Evolutionary conservation across 2,113 vertebrate species (phyloP).

Genomic region (Eptesicus fuscus): DNA sequence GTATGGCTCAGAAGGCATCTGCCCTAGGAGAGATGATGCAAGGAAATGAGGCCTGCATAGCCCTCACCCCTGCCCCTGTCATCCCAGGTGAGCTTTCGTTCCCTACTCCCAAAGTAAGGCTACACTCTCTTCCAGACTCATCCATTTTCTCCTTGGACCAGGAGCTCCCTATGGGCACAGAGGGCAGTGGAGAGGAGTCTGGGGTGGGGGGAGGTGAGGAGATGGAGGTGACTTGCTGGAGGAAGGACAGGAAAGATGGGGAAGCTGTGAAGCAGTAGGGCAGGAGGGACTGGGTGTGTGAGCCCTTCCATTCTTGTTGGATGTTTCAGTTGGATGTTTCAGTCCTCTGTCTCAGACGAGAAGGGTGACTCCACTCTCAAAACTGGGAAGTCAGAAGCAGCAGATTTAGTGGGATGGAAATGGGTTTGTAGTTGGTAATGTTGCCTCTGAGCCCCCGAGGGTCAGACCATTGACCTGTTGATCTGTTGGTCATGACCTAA

Average conservation of each 20-base stretch:
- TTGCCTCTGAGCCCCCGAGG: background rate
- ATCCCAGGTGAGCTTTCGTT: too few species aligned
- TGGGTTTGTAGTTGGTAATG: background rate
- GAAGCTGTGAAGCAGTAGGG: background rate
- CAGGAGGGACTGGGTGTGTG: background rate
- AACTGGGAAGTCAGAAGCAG: background rate
- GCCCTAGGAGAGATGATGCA: background rate
- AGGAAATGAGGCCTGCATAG: background rate
- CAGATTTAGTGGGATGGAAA: background rate
- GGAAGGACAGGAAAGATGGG: background rate
- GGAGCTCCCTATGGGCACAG: background rate
- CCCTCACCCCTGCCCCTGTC: background rate
- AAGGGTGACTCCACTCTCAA: background rate
- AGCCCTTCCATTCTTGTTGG: background rate
- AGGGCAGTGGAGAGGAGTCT: background rate
- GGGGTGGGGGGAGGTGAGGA: background rate
- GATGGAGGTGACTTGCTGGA: background rate
- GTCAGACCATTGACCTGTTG: background rate
- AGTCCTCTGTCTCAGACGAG: background rate
- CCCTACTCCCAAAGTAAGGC: background rate
- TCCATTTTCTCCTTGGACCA: background rate
- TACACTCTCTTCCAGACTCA: background rate
- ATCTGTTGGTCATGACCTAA: background rate
- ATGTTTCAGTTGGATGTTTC: background rate
- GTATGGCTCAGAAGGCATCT: background rate